Evolutionary conservation across 2,888 invertebrate species (phyloP), one percentile per base, ranked within the genome.

Genomic region (Plebejus anna): DNA sequence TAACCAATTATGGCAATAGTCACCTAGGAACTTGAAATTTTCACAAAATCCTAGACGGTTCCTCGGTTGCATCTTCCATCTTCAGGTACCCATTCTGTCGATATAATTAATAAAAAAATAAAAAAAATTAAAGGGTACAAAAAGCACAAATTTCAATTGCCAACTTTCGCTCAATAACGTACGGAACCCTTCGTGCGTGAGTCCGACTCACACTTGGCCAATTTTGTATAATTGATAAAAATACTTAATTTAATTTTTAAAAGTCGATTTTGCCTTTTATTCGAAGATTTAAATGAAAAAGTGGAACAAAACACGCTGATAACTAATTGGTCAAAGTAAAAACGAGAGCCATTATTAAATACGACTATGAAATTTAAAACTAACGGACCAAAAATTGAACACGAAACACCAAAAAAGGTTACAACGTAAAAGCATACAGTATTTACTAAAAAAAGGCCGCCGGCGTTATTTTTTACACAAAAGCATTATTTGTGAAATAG

Each of bases 401-500:
- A 61, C 22, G 28, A 61, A 61, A 28, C 32, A 32, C 32, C 66
- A 13, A 66, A 61, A 66, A 66, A 59, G 4, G 32, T 28, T 32
- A 32, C 2, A 66, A 66, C 32, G 32, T 66, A 22, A 66, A 32
- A 66, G 66, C 66, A 66, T 61, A 61, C 61, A 61, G 28, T 28
- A 51, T 28, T 61, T 9, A 32, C 13, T 32, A 11, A 66, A 32
- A 66, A 66, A 66, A 66, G 13, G 32, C 28, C 1, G 61, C 22
- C 66, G 32, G 9, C 5, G 32, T 66, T 66, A 66, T 36, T 66
- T 66, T 66, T 32, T 66, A 66, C 32, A 32, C 28, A 66, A 32
- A 66, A 32, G 32, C 32, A 66, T 55, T 73, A 51, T 55, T 51
- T 51, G 47, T 51, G 47, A 47, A 73, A 73, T 73, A 73, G 73